A percentile compares a stretch with the other conserved stretches of the same genome.
Conservation (phyloP, 2,113 vertebrate species). For the Chinchilla lanigera region DNA sequence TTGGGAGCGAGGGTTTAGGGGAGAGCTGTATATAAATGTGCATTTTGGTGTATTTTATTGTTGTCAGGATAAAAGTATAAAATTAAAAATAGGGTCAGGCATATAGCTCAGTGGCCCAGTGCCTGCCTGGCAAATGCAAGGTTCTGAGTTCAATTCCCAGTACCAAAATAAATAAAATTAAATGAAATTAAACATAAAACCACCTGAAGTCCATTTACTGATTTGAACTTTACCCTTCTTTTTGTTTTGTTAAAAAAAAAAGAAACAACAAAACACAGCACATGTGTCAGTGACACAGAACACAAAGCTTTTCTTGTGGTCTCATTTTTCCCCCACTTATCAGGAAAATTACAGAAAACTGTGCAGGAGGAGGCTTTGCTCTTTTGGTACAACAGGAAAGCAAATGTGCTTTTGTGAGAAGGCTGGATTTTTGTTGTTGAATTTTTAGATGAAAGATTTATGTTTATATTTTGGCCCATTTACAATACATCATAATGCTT, state of each 20-base stretch:
- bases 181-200: conserved; percentile 30
- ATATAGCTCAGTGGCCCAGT: too few relatives aligned
- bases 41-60: conserved; percentile 3
- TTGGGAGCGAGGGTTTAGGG: not conserved
- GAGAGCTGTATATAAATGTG: not conserved
- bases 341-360: conserved; percentile 16
- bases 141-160: too few relatives aligned
- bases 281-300: not conserved
- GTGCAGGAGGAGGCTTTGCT: conserved; percentile 1
- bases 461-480: conserved; percentile 64
- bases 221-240: not conserved
- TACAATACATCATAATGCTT: conserved; percentile 76
- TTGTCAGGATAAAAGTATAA: not conserved
- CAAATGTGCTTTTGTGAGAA: conserved; percentile 55
- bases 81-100: not conserved
- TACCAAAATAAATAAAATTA: too few relatives aligned
- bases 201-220: not conserved
- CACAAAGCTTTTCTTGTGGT: not conserved
- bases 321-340: not conserved
- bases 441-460: conserved; percentile 73
- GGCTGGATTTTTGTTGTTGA: conserved; percentile 23
- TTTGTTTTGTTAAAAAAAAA: not conserved
- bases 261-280: not conserved
- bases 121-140: too few relatives aligned
- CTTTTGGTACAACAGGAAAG: conserved; percentile 6